phyloP scores from a whole-genome alignment of 2,888 invertebrate genomes.

The Frankliniella fusca region DNA sequence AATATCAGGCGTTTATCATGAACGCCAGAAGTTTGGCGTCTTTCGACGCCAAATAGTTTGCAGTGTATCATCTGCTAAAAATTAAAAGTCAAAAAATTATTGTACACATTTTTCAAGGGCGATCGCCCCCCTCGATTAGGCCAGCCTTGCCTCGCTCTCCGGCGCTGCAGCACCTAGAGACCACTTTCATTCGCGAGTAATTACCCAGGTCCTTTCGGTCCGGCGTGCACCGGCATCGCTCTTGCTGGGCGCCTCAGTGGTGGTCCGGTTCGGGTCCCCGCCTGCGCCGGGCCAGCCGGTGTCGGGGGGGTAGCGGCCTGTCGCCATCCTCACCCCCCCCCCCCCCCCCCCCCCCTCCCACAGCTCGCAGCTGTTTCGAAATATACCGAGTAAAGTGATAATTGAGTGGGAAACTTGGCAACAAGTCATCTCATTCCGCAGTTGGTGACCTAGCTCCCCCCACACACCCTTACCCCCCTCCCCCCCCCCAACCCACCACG shows the following conservation, averaged over 20 bases:
- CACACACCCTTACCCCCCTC: too few species aligned
- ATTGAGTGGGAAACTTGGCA: conserved; percentile 6
- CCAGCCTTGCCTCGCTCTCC: not conserved
- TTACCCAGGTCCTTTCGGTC: not conserved
- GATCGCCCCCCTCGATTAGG: too few species aligned
- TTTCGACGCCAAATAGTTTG: too few species aligned
- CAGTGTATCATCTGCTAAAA: too few species aligned
- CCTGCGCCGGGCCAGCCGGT: not conserved
- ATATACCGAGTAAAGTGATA: conserved; percentile 10
- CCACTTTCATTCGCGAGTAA: not conserved
- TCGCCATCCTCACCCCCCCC: not conserved
- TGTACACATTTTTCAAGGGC: too few species aligned
- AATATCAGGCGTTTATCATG: too few species aligned
- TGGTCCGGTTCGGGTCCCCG: too few species aligned
- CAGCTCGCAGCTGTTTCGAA: not conserved
- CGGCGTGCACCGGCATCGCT: too few species aligned
- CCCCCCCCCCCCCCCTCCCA: not conserved
- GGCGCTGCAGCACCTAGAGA: not conserved
- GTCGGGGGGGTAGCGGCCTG: not conserved
- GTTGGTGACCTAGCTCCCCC: not conserved
- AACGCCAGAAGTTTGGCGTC: too few species aligned
- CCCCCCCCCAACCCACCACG: not conserved
- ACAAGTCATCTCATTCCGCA: not conserved
- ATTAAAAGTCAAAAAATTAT: too few species aligned
- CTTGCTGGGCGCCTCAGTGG: too few species aligned